These are phyloP conservation scores for Pegoplata infirma DNA, from an alignment of 2,888 invertebrate species.

Conservation along the genomic window DNA sequence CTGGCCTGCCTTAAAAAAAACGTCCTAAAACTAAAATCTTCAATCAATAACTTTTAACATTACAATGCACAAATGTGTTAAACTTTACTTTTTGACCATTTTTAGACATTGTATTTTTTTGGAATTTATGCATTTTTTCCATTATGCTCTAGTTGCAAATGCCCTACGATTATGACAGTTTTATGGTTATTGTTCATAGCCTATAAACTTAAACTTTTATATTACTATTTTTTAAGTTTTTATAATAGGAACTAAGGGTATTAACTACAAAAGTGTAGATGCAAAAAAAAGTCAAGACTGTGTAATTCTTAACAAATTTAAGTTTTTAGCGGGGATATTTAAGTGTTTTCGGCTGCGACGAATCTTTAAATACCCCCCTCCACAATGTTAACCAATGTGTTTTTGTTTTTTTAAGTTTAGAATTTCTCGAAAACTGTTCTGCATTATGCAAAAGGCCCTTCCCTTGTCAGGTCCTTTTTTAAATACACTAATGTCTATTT, in stretches of 20 bases:
- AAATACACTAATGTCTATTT: no score
- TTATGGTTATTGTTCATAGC: background rate
- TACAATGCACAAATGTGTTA: conserved; percentile 26
- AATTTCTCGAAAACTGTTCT: no score
- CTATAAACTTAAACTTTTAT: background rate
- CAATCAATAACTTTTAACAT: conserved; percentile 46
- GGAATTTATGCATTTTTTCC: background rate
- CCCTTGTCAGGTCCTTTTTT: no score
- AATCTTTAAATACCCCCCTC: no score
- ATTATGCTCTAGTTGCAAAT: background rate
- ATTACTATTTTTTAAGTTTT: background rate
- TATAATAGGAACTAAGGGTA: background rate
- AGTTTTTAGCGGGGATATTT: no score
- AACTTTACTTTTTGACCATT: background rate
- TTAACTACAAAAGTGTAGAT: background rate
- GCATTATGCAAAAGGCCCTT: no score
- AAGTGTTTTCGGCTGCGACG: no score
- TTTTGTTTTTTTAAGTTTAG: no score
- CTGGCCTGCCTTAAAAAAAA: conserved; percentile 27
- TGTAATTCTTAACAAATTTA: no score
- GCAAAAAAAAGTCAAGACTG: no score
- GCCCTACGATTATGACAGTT: background rate
- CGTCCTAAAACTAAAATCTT: conserved; percentile 45
- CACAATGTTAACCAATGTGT: no score
- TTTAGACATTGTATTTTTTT: conserved; percentile 4